Conservation (phyloP, 2,888 invertebrate genomes). For the Meghimatium bilineatum region DNA sequence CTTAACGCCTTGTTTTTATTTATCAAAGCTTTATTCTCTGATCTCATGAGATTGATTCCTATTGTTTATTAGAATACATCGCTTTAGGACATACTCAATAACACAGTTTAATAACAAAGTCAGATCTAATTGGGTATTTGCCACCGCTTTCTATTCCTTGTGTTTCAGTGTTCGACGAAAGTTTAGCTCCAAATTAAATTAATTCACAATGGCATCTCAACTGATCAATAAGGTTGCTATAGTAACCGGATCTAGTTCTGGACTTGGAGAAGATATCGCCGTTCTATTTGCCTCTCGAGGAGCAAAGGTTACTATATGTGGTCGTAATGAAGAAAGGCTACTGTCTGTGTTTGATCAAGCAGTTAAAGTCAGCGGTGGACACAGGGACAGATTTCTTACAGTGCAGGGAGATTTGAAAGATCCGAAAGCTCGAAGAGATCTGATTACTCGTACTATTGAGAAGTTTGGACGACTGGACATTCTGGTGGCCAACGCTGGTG, state of each 20-base stretch:
- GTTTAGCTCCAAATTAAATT: too few species aligned
- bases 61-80: too few species aligned
- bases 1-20: too few species aligned
- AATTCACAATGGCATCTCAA: background rate
- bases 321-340: constrained; percentile 15
- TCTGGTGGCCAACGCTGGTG: constrained; percentile 33
- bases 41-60: too few species aligned
- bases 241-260: constrained; percentile 33
- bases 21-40: too few species aligned
- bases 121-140: too few species aligned
- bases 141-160: too few species aligned
- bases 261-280: constrained; percentile 14
- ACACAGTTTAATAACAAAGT: too few species aligned
- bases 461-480: constrained; percentile 24
- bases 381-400: background rate
- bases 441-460: constrained; percentile 10
- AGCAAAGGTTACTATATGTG: constrained; percentile 25
- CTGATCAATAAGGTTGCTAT: constrained; percentile 3
- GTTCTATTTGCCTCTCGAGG: constrained; percentile 48
- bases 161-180: too few species aligned
- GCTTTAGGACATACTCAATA: too few species aligned
- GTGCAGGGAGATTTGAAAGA: constrained; percentile 26
- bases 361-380: constrained; percentile 21
- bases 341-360: background rate
- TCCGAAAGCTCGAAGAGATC: background rate